Percentiles rank a stretch among this genome's conserved stretches.
phyloP scores from a whole-genome alignment of 1,140 invertebrate species.

The Hetaerina americana region DNA sequence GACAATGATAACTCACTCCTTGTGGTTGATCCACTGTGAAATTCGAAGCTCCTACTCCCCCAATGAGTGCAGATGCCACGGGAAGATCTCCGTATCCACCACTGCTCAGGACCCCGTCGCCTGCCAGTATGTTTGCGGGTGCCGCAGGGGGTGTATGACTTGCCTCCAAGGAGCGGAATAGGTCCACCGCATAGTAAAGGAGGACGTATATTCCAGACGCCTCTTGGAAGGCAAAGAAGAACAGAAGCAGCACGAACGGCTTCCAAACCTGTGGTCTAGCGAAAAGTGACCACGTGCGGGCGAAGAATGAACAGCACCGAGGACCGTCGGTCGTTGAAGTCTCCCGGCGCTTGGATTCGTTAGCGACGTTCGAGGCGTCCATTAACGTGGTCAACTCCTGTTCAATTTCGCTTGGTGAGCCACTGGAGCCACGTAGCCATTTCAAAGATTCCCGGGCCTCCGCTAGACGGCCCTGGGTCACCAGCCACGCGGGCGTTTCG shows the following conservation, averaged over 20 bases:
- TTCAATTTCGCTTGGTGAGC: constrained; percentile 22
- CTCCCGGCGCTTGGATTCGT: background rate
- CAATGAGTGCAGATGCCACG: background rate
- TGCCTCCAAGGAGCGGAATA: constrained; percentile 50
- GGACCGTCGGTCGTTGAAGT: background rate
- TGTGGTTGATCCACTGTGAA: background rate
- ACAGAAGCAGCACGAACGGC: constrained; percentile 46
- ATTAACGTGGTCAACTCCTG: constrained; percentile 33
- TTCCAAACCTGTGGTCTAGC: constrained; percentile 36
- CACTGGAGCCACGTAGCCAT: constrained; percentile 29
- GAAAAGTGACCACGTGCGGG: constrained; percentile 3
- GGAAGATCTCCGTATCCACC: background rate
- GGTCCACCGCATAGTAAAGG: constrained; percentile 58
- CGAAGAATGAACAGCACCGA: background rate
- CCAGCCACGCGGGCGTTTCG: constrained; percentile 52
- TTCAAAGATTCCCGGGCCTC: constrained; percentile 38
- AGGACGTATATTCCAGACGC: constrained; percentile 60
- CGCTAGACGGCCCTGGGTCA: constrained; percentile 37
- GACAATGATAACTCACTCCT: too few species aligned
- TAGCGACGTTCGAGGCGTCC: constrained; percentile 2
- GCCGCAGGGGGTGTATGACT: constrained; percentile 22
- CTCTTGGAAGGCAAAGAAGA: constrained; percentile 55
- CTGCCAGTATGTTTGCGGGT: background rate
- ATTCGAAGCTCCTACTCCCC: background rate
- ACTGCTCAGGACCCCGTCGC: background rate